These are phyloP conservation scores for Antechinus flavipes DNA, from an alignment of 2,113 vertebrate genomes.

Conservation along the genomic window DNA sequence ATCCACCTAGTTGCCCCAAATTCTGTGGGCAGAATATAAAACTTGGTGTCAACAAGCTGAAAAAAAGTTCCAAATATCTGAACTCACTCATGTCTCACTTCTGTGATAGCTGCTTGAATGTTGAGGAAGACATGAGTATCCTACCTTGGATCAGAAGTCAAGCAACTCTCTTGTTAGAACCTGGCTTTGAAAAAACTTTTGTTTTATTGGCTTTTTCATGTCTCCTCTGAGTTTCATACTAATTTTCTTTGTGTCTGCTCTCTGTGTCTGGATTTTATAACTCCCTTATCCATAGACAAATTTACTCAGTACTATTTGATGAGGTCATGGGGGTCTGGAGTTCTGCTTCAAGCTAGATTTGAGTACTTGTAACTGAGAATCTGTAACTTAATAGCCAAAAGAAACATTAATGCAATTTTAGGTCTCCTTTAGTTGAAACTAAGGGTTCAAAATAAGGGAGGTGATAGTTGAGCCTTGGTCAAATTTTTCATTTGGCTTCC, in stretches of 20 bases:
- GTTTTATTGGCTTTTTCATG: not conserved
- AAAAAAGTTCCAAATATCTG: not conserved
- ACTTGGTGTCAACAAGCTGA: not conserved
- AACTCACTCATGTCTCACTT: not conserved
- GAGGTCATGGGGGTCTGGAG: not conserved
- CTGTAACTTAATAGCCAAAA: not conserved
- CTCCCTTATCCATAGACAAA: not conserved
- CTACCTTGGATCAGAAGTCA: not conserved
- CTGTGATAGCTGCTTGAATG: not conserved
- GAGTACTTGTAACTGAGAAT: not conserved
- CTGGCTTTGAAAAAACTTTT: not conserved
- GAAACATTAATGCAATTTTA: not conserved
- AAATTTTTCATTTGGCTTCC: not conserved
- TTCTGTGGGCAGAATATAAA: too few relatives aligned
- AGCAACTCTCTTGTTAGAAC: not conserved
- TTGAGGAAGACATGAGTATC: not conserved
- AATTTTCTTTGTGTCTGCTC: not conserved
- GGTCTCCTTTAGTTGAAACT: not conserved
- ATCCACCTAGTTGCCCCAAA: too few relatives aligned
- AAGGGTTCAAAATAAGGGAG: not conserved
- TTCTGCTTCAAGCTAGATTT: not conserved
- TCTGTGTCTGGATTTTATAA: not conserved
- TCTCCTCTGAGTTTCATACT: not conserved
- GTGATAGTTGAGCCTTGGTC: not conserved
- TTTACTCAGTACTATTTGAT: not conserved